phyloP scores from a whole-genome alignment of 2,113 vertebrate genomes.

The Ramphastos sulfuratus region DNA sequence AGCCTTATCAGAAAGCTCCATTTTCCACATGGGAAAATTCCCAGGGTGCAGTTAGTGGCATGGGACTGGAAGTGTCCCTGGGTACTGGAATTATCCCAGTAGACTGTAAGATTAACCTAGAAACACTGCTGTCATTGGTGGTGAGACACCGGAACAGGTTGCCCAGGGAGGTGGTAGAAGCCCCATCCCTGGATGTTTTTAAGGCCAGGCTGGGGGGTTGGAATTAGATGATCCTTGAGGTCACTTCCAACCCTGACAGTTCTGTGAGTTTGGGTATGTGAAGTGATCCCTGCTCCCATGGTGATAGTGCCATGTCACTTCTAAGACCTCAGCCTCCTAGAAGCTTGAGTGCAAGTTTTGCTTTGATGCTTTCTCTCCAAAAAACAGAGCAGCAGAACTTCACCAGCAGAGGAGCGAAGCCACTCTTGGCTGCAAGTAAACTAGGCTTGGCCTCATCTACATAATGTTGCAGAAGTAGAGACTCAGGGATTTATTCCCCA shows the following conservation, averaged over 20 bases:
- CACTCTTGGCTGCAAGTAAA: neutral
- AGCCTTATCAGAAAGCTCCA: neutral
- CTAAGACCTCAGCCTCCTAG: neutral
- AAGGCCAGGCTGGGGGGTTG: too few species aligned
- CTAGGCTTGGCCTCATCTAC: neutral
- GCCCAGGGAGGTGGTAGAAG: too few species aligned
- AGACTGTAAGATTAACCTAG: neutral
- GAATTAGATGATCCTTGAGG: too few species aligned
- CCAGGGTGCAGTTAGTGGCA: neutral
- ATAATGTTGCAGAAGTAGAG: neutral
- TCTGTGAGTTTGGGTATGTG: neutral
- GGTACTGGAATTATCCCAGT: too few species aligned
- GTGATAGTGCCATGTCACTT: neutral
- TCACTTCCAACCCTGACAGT: too few species aligned
- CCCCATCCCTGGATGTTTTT: too few species aligned
- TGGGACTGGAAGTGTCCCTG: neutral
- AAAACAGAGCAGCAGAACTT: neutral
- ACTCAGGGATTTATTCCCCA: neutral
- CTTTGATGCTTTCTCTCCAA: neutral
- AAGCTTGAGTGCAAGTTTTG: neutral
- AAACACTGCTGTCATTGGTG: neutral
- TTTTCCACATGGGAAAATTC: neutral
- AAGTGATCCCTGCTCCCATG: neutral
- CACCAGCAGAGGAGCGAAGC: fast-evolving
- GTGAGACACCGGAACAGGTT: too few species aligned